Evolutionary conservation across 1,140 invertebrate genomes (phyloP).

Genomic region (Caenorhabditis briggsae): DNA sequence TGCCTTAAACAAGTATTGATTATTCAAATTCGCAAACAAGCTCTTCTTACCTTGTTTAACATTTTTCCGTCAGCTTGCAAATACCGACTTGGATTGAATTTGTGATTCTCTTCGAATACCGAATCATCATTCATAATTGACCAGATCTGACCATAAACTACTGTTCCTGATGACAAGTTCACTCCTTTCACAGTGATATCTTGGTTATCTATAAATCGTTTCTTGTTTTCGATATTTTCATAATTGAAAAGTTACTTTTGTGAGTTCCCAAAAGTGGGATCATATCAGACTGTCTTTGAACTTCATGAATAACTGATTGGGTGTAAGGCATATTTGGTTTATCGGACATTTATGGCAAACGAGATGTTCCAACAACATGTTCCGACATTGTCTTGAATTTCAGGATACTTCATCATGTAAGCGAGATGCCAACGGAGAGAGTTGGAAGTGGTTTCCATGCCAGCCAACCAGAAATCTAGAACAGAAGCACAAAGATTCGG

Average conservation of each 20-base stretch:
- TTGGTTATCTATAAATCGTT: background rate
- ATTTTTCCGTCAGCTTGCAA: background rate
- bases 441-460: conserved; percentile 13
- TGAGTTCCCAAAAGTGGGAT: background rate
- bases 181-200: background rate
- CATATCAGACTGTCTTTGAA: background rate
- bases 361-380: conserved; percentile 3
- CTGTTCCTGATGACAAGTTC: background rate
- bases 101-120: background rate
- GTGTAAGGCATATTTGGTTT: conserved; percentile 50
- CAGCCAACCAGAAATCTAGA: conserved; percentile 19
- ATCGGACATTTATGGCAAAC: conserved; percentile 45
- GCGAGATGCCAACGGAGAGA: background rate
- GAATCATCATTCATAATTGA: background rate
- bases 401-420: background rate
- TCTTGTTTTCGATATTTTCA: background rate
- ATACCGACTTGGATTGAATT: background rate
- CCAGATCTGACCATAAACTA: background rate
- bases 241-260: background rate
- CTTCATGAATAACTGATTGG: background rate
- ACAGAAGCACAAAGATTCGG: background rate
- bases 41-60: background rate
- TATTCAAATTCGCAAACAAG: background rate
- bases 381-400: conserved; percentile 47
- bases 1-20: background rate